These are phyloP conservation scores for Larimichthys crocea DNA, from an alignment of 2,113 vertebrate genomes.

Conservation along the genomic window DNA sequence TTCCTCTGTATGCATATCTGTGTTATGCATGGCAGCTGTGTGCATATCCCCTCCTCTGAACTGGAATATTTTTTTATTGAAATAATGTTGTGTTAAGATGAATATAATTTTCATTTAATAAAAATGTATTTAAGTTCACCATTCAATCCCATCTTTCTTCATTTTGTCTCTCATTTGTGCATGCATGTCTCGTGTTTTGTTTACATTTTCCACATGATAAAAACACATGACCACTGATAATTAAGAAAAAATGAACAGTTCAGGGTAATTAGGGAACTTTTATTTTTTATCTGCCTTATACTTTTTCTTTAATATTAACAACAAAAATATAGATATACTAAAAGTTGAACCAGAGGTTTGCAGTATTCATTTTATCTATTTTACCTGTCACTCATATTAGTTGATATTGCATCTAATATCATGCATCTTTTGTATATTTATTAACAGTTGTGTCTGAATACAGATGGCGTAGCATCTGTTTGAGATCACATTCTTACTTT, in stretches of 20 bases:
- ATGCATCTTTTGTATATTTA: constrained; percentile 1
- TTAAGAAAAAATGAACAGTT: neutral
- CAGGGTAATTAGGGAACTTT: neutral
- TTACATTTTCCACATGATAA: constrained; percentile 32
- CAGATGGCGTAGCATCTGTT: neutral
- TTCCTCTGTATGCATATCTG: constrained; percentile 39
- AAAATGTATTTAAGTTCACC: constrained; percentile 86
- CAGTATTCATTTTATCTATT: neutral
- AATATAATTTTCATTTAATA: constrained; percentile 89
- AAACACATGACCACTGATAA: neutral
- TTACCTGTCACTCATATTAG: neutral
- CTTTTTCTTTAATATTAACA: neutral
- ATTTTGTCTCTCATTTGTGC: constrained; percentile 86
- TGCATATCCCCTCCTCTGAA: constrained; percentile 55
- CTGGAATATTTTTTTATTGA: constrained; percentile 67
- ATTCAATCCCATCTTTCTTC: constrained; percentile 87
- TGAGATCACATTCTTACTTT: constrained; percentile 17
- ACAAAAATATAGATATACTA: neutral
- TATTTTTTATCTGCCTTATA: neutral
- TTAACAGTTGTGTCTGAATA: constrained; percentile 5
- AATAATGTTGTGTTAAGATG: constrained; percentile 75
- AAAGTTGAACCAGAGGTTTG: neutral
- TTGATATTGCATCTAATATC: neutral
- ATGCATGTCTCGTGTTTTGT: constrained; percentile 56
- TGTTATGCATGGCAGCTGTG: constrained; percentile 76